Conservation (phyloP, 2,113 vertebrate species). For the Centrocercus urophasianus region DNA sequence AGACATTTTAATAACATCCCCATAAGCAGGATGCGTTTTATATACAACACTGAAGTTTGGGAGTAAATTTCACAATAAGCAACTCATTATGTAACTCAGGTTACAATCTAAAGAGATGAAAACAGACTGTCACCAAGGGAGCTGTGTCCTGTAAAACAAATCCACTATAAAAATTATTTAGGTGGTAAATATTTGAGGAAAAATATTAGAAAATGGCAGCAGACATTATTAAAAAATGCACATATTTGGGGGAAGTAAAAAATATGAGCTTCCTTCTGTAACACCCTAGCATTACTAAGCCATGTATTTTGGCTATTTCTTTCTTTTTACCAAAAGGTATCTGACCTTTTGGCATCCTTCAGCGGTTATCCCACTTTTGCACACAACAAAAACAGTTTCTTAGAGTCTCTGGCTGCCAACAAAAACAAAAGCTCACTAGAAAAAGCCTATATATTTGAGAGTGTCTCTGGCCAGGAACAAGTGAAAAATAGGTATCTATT, state of each 20-base stretch:
- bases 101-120: background rate
- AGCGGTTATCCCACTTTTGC: background rate
- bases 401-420: background rate
- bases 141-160: background rate
- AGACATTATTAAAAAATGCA: background rate
- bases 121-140: background rate
- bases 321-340: background rate
- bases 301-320: background rate
- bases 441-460: background rate
- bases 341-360: background rate
- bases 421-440: background rate
- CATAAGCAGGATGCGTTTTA: background rate
- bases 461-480: background rate
- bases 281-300: background rate
- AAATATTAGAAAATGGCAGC: background rate
- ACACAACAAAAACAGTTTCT: background rate
- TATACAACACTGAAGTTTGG: background rate
- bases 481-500: background rate
- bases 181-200: background rate
- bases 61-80: background rate
- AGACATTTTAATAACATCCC: background rate
- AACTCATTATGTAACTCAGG: background rate
- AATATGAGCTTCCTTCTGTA: background rate
- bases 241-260: background rate
- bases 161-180: background rate